These are phyloP conservation scores for Tetraneura akinire DNA, from an alignment of 1,140 invertebrate genomes.

Conservation along the genomic window DNA sequence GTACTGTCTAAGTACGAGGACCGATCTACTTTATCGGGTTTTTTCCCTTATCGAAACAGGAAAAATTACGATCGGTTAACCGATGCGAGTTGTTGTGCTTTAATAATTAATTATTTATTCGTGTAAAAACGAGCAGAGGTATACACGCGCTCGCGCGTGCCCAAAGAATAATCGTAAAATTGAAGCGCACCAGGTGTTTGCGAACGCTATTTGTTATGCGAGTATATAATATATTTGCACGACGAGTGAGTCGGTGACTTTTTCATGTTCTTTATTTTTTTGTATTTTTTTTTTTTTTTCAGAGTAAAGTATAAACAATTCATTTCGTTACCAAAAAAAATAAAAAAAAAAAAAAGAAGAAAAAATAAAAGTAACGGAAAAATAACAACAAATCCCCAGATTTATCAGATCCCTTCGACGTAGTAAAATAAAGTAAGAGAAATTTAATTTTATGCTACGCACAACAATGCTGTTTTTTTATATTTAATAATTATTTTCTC, in stretches of 20 bases:
- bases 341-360: too few species aligned
- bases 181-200: slow-evolving; percentile 17
- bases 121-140: too few species aligned
- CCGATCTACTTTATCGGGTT: too few species aligned
- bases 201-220: slow-evolving; percentile 27
- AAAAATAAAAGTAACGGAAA: too few species aligned
- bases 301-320: slow-evolving; percentile 38
- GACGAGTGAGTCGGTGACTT: slow-evolving; percentile 4
- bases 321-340: background rate
- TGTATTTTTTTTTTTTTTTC: background rate
- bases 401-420: background rate
- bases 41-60: too few species aligned
- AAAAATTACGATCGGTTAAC: slow-evolving; percentile 5
- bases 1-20: too few species aligned
- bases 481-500: background rate
- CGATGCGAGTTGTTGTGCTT: background rate
- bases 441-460: background rate
- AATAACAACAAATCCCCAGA: slow-evolving; percentile 25
- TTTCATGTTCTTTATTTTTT: background rate
- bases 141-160: background rate
- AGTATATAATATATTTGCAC: too few species aligned
- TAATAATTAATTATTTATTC: too few species aligned
- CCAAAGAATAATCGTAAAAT: background rate
- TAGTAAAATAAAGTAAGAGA: background rate
- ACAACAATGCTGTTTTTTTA: background rate